Conservation (phyloP, 2,113 vertebrate genomes). For the Cottus gobio region DNA sequence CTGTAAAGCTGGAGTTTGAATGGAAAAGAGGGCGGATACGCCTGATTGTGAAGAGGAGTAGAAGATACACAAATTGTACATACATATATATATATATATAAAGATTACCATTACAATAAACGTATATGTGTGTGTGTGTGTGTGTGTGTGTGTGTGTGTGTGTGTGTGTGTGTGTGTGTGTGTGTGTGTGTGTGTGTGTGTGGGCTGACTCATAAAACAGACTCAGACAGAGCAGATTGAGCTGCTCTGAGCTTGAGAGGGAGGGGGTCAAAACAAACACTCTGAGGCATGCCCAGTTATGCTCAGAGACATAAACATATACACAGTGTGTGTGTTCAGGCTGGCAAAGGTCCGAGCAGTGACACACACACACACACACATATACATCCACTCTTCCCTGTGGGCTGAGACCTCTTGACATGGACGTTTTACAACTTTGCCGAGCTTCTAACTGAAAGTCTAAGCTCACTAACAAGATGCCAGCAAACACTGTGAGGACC, state of each 20-base stretch:
- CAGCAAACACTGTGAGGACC: conserved; percentile 7
- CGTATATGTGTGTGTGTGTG: conserved; percentile 4
- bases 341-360: conserved; percentile 23
- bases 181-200: conserved; percentile 31
- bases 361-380: conserved; percentile 20
- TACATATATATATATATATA: not conserved
- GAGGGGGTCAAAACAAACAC: conserved; percentile 67
- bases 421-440: conserved; percentile 45
- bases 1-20: not conserved
- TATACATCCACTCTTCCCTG: not conserved
- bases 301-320: conserved; percentile 65
- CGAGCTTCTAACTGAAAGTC: conserved; percentile 16
- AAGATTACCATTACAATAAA: no score
- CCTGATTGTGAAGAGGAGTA: not conserved
- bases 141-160: conserved; percentile 33
- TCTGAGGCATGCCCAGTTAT: conserved; percentile 45
- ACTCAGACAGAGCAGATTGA: conserved; percentile 75
- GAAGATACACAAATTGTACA: conserved; percentile 10
- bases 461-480: conserved; percentile 21
- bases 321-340: conserved; percentile 38
- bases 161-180: conserved; percentile 29
- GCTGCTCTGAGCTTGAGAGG: conserved; percentile 59
- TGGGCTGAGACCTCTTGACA: conserved; percentile 40
- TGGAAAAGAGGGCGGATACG: not conserved
- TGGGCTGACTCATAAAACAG: conserved; percentile 62